Evolutionary conservation across 2,888 invertebrate genomes (phyloP).

Genomic region (Plagodis dolabraria): DNA sequence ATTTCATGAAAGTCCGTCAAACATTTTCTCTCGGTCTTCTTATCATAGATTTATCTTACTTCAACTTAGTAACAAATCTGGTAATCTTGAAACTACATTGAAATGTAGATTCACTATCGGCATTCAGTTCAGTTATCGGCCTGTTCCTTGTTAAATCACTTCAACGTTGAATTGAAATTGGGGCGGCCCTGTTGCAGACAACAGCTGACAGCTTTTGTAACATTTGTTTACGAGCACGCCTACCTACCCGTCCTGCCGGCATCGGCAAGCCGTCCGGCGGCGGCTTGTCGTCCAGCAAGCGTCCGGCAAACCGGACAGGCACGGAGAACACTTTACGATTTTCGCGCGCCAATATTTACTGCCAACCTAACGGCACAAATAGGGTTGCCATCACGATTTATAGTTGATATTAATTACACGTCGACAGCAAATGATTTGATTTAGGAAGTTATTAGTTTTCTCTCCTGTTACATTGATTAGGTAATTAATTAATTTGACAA

Average conservation of each 20-base stretch:
- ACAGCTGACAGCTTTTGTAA: constrained; percentile 34
- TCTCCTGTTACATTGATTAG: constrained; percentile 15
- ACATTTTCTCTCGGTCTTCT: not conserved
- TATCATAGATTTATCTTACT: not conserved
- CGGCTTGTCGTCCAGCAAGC: constrained; percentile 22
- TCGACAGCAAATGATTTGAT: constrained; percentile 42
- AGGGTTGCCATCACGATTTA: constrained; percentile 50
- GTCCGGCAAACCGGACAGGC: constrained; percentile 27
- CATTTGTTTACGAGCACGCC: constrained; percentile 36
- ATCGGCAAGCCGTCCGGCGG: constrained; percentile 20
- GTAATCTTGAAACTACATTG: constrained; percentile 21
- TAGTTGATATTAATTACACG: constrained; percentile 52
- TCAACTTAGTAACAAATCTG: constrained; percentile 9
- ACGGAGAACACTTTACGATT: constrained; percentile 61
- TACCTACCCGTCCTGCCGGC: constrained; percentile 13
- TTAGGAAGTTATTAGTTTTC: constrained; percentile 27
- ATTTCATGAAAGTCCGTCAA: not conserved
- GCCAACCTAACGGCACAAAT: constrained; percentile 37
- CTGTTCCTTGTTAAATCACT: constrained; percentile 19
- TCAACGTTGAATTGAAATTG: constrained; percentile 16
- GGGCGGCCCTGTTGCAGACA: constrained; percentile 22
- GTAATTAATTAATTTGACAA: constrained; percentile 22
- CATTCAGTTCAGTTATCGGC: constrained; percentile 6
- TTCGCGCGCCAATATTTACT: constrained; percentile 69
- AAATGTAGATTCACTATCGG: constrained; percentile 21